Evolutionary conservation across 2,888 invertebrate species (phyloP), one percentile per base, ranked within the genome.

Genomic region (Harpalus rufipes): DNA sequence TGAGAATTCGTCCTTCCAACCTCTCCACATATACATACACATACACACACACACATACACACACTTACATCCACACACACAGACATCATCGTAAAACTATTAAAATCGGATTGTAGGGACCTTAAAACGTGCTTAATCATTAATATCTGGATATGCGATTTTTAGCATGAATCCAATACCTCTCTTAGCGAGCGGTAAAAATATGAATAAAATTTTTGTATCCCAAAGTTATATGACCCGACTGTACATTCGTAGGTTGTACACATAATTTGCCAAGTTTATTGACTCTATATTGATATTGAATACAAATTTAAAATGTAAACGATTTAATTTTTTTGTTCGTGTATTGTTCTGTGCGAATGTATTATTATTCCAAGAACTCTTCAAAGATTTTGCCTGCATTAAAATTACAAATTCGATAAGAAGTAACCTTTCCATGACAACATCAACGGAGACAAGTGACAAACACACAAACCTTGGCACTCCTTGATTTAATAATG

Each of bases 371-470:
- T 51, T 51, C 44, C 44, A 51, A 51, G 44, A 51, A 51, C 44
- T 32, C 32, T 12, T 51, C 44, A 12, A 10, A 12, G 44, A 51
- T 51, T 51, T 51, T 51, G 44, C 44, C 10, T 51, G 44, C 44
- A 51, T 51, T 51, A 51, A 51, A 51, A 51, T 51, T 51, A 51
- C 44, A 51, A 51, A 51, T 51, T 51, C 44, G 12, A 51, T 51
- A 51, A 51, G n/a, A n/a, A n/a, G n/a, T n/a, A n/a, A 7, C 44
- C 10, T 51, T 51, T 51, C 44, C 44, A 51, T 51, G 44, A 51
- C 44, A 51, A 51, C 44, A 51, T 51, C 44, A 51, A 12, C 44
- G 5, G 10, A 51, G 12, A 51, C 44, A 51, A 51, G 44, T 51
- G 44, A 51, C 44, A 51, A 51, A 32, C 32, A 32, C 25, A 25